Evolutionary conservation across 2,113 vertebrate species (phyloP).

Genomic region (Myanophis thanlyinensis): DNA sequence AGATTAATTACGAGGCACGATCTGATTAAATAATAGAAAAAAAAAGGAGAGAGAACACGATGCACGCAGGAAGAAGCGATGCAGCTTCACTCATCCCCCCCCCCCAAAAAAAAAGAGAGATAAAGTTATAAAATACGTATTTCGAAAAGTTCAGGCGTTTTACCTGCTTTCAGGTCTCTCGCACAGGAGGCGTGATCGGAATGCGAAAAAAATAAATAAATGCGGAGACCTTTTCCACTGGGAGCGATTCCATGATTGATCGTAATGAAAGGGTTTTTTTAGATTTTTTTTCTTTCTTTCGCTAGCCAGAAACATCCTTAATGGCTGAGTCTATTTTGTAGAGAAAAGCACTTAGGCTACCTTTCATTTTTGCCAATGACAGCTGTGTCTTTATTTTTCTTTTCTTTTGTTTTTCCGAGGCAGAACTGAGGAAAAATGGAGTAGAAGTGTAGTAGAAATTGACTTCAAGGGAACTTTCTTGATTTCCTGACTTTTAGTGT

Average conservation of each 20-base stretch:
- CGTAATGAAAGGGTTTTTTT: not conserved
- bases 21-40: not conserved
- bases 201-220: not conserved
- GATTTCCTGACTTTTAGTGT: not conserved
- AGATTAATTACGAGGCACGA: conserved; percentile 28
- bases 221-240: not conserved
- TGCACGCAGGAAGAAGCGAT: not conserved
- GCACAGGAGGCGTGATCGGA: not conserved
- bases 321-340: not conserved
- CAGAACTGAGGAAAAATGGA: not conserved
- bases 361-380: not conserved
- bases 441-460: not conserved
- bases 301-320: not conserved
- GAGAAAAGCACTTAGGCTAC: not conserved
- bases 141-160: not conserved
- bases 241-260: not conserved
- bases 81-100: not conserved
- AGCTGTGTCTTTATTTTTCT: not conserved
- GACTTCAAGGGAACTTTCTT: not conserved
- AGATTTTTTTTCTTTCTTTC: not conserved
- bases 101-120: not conserved
- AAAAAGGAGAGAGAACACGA: not conserved
- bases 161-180: not conserved
- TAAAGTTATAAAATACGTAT: not conserved
- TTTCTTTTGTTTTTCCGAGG: not conserved